A percentile compares a stretch with the other conserved stretches of the same genome.
Conservation (phyloP, 1,140 invertebrate species). For the Drosophila orena region DNA sequence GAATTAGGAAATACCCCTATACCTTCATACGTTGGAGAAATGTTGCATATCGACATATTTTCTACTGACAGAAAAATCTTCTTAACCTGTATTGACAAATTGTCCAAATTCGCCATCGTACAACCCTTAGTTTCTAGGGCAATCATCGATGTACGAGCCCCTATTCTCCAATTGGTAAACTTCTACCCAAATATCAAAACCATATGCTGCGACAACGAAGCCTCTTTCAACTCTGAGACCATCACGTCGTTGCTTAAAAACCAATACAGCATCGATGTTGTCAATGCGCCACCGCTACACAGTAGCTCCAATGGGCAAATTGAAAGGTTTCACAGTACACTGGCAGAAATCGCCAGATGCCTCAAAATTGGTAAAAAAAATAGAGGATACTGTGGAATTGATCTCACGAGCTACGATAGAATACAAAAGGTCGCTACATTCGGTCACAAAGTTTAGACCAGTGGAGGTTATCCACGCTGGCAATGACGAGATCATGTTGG, state of each 20-base stretch:
- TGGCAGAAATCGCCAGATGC: constrained; percentile 10
- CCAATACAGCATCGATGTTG: constrained; percentile 7
- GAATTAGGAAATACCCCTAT: constrained; percentile 3
- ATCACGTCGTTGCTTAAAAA: neutral
- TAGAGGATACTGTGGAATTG: constrained; percentile 3
- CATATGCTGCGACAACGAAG: constrained; percentile 25
- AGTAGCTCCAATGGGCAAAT: constrained; percentile 38
- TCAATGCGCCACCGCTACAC: constrained; percentile 25
- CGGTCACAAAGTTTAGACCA: neutral
- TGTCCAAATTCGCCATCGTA: neutral
- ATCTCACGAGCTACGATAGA: neutral
- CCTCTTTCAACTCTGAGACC: too few relatives aligned
- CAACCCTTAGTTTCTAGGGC: neutral
- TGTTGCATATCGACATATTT: constrained; percentile 19
- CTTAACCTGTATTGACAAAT: too few relatives aligned
- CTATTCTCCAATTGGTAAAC: constrained; percentile 15
- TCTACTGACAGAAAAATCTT: constrained; percentile 22
- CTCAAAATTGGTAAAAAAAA: constrained; percentile 20
- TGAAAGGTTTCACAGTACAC: constrained; percentile 41
- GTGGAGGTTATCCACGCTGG: neutral
- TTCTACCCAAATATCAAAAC: constrained; percentile 11
- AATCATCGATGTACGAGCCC: constrained; percentile 9
- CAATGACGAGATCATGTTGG: neutral
- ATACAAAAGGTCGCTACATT: constrained; percentile 5
- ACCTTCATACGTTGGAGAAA: constrained; percentile 11